Evolutionary conservation across 1,140 invertebrate genomes (phyloP).

Genomic region (Caligus rogercresseyi): DNA sequence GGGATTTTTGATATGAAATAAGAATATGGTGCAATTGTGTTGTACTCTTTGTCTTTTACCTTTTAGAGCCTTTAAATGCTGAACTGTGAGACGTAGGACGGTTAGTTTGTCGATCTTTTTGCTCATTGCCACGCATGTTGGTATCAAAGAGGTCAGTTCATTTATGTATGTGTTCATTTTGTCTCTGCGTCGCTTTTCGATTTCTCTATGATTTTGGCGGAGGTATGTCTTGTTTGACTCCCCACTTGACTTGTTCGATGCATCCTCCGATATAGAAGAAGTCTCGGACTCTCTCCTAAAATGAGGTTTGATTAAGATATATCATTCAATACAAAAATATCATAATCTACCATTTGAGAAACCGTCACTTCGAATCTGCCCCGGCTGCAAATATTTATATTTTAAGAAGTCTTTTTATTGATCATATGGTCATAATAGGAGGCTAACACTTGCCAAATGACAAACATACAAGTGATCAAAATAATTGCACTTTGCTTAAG

Average conservation of each 20-base stretch:
- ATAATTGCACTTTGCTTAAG: too few relatives aligned
- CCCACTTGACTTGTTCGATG: not conserved
- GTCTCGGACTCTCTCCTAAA: not conserved
- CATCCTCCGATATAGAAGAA: not conserved
- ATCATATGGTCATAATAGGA: too few relatives aligned
- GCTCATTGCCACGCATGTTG: constrained; percentile 81
- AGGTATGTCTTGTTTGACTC: not conserved
- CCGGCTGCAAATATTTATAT: too few relatives aligned
- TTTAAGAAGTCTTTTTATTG: too few relatives aligned
- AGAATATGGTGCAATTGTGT: too few relatives aligned
- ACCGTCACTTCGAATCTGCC: too few relatives aligned
- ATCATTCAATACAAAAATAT: too few relatives aligned
- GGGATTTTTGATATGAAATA: not conserved
- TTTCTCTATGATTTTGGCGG: constrained; percentile 81
- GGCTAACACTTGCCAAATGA: too few relatives aligned
- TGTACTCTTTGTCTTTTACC: constrained; percentile 34
- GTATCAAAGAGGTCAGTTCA: constrained; percentile 71
- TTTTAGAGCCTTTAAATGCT: constrained; percentile 64
- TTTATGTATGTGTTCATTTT: constrained; percentile 93
- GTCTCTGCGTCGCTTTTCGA: constrained; percentile 77
- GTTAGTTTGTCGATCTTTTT: constrained; percentile 83
- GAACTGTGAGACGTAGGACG: constrained; percentile 78
- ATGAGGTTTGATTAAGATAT: too few relatives aligned
- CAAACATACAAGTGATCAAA: too few relatives aligned
- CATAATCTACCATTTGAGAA: too few relatives aligned